Evolutionary conservation across 2,797 vertebrate species (phyloP).

Genomic region (Myripristis jacobus): DNA sequence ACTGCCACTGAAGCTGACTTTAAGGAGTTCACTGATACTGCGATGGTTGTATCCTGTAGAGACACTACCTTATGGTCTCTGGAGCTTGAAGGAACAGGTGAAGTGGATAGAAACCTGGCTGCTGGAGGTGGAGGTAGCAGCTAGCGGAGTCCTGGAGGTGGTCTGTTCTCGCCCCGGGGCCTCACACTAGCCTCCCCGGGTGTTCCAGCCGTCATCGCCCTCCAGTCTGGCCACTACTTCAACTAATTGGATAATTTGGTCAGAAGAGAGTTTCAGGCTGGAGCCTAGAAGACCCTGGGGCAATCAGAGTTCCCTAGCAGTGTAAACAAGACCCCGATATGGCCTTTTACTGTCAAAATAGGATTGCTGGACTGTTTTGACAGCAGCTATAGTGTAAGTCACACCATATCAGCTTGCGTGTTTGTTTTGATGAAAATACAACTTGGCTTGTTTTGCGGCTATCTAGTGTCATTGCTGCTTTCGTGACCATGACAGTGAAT

Average conservation of each 20-base stretch:
- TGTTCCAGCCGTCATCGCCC: conserved; percentile 71
- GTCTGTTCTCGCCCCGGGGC: conserved; percentile 28
- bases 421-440: conserved; percentile 70
- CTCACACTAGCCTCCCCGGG: conserved; percentile 59
- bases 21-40: background rate
- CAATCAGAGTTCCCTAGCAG: conserved; percentile 49
- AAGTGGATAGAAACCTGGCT: background rate
- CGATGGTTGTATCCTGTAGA: background rate
- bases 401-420: conserved; percentile 42
- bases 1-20: background rate
- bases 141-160: conserved; percentile 20
- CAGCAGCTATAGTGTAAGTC: conserved; percentile 51
- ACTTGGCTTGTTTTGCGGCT: conserved; percentile 59
- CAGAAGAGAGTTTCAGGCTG: conserved; percentile 64
- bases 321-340: conserved; percentile 48
- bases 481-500: conserved; percentile 50
- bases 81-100: background rate
- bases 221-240: conserved; percentile 61
- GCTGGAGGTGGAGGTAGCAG: conserved; percentile 7
- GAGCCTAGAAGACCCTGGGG: conserved; percentile 49
- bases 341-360: conserved; percentile 54
- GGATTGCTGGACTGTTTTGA: conserved; percentile 46
- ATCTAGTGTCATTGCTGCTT: conserved; percentile 64
- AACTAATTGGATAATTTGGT: conserved; percentile 82
- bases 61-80: background rate